Percentiles rank a stretch among this genome's conserved stretches.
Evolutionary conservation across 1,140 invertebrate species (phyloP).

Genomic region (Sitodiplosis mosellana): DNA sequence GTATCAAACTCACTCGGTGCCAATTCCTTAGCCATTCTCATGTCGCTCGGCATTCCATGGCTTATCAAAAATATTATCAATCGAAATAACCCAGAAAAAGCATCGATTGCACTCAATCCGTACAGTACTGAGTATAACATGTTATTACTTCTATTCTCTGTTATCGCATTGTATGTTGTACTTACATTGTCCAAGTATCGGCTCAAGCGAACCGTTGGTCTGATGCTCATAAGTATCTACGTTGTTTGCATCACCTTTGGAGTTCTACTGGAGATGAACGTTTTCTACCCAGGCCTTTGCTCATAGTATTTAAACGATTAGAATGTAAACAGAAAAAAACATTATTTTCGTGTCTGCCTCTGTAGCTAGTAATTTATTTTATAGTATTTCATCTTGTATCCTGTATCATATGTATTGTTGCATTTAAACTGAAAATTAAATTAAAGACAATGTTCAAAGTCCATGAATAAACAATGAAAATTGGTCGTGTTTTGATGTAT

Average conservation of each 20-base stretch:
- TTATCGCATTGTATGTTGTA: constrained; percentile 32
- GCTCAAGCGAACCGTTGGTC: constrained; percentile 35
- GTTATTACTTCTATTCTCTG: constrained; percentile 34
- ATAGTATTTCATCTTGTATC: no score
- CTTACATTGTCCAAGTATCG: constrained; percentile 34
- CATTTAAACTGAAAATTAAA: no score
- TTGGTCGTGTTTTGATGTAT: no score
- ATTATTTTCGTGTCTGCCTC: no score
- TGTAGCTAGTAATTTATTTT: no score
- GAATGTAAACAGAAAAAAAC: no score
- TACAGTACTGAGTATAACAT: constrained; percentile 40
- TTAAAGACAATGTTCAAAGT: no score
- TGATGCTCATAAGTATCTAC: constrained; percentile 36
- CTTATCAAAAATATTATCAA: constrained; percentile 44
- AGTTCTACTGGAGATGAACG: constrained; percentile 23
- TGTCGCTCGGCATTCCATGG: constrained; percentile 77
- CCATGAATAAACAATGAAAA: no score
- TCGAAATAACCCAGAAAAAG: constrained; percentile 16
- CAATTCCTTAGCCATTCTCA: constrained; percentile 65
- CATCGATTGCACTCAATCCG: constrained; percentile 22
- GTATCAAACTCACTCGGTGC: constrained; percentile 70
- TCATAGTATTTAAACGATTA: no score
- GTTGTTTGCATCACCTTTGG: constrained; percentile 29
- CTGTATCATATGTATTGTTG: no score
- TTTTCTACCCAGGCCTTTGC: constrained; percentile 22